Percentiles rank a stretch among this genome's conserved stretches.
phyloP scores from a whole-genome alignment of 2,888 invertebrate genomes.

The Oligia strigilis region DNA sequence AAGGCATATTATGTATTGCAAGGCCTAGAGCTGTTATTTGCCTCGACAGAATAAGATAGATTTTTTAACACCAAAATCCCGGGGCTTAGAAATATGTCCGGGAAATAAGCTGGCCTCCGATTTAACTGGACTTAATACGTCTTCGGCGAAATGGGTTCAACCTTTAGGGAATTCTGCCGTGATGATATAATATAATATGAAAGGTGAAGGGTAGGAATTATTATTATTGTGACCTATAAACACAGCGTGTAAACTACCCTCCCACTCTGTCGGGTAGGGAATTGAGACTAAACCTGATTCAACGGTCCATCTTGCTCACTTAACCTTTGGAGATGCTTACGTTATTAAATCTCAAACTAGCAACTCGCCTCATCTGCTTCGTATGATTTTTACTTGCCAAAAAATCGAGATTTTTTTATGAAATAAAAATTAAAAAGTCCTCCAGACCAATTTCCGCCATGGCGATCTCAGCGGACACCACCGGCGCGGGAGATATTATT shows the following conservation, averaged over 20 bases:
- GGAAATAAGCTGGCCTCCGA: slow-evolving; percentile 24
- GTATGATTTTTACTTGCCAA: neutral
- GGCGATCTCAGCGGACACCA: no score
- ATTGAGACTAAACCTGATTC: neutral
- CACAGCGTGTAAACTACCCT: slow-evolving; percentile 5
- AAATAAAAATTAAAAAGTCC: neutral
- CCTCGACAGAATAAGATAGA: neutral
- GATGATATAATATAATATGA: slow-evolving; percentile 38
- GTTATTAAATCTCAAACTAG: slow-evolving; percentile 8
- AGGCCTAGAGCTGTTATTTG: neutral
- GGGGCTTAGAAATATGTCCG: slow-evolving; percentile 23
- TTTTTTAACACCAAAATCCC: slow-evolving; percentile 26
- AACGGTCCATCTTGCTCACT: slow-evolving; percentile 19
- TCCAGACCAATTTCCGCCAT: neutral
- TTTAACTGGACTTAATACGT: slow-evolving; percentile 49
- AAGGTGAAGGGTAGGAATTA: slow-evolving; percentile 22
- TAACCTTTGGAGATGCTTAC: slow-evolving; percentile 11
- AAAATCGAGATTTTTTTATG: neutral
- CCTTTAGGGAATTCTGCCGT: slow-evolving; percentile 26
- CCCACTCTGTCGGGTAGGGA: neutral
- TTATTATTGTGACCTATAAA: slow-evolving; percentile 37
- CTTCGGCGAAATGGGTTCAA: slow-evolving; percentile 35
- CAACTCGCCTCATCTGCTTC: no score
- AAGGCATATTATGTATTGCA: slow-evolving; percentile 1
- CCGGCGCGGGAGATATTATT: no score